Evolutionary conservation across 2,113 vertebrate species (phyloP).

Genomic region (Zingel zingel): DNA sequence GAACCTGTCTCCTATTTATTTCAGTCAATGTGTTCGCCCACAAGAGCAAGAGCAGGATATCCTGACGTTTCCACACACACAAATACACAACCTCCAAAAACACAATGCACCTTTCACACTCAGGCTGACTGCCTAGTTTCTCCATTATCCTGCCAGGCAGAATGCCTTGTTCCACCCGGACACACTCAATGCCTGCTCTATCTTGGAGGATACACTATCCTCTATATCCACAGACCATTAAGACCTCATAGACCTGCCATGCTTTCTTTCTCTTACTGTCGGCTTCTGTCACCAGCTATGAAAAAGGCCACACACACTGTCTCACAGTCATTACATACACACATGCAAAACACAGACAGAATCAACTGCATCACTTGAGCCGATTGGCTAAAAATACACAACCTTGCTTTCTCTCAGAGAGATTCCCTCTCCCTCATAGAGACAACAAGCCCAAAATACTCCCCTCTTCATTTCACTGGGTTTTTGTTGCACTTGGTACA

Average conservation of each 20-base stretch:
- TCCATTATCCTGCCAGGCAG: conserved; percentile 37
- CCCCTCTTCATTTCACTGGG: conserved; percentile 8
- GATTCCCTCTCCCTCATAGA: conserved; percentile 29
- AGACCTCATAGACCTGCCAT: conserved; percentile 11
- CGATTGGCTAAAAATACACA: conserved; percentile 57
- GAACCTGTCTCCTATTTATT: conserved; percentile 28
- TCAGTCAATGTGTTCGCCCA: conserved; percentile 51
- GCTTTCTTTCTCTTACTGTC: conserved; percentile 7
- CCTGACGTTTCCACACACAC: conserved; percentile 61
- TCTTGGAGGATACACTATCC: conserved; percentile 16
- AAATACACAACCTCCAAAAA: conserved; percentile 39
- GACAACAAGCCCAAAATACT: conserved; percentile 38
- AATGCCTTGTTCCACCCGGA: conserved; percentile 37
- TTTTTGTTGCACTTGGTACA: conserved; percentile 1
- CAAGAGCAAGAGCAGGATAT: conserved; percentile 69
- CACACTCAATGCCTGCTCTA: conserved; percentile 6
- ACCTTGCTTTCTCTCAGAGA: conserved; percentile 35
- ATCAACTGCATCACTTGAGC: conserved; percentile 37
- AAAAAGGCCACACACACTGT: conserved; percentile 29
- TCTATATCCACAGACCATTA: conserved; percentile 11
- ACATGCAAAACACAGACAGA: conserved; percentile 19
- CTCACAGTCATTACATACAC: conserved; percentile 1
- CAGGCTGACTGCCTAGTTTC: conserved; percentile 24
- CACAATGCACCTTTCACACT: conserved; percentile 59
- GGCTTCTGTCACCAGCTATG: conserved; percentile 5